Percentiles rank a stretch among this genome's conserved stretches.
phyloP scores from a whole-genome alignment of 1,140 invertebrate species.

The Gryllus bimaculatus region DNA sequence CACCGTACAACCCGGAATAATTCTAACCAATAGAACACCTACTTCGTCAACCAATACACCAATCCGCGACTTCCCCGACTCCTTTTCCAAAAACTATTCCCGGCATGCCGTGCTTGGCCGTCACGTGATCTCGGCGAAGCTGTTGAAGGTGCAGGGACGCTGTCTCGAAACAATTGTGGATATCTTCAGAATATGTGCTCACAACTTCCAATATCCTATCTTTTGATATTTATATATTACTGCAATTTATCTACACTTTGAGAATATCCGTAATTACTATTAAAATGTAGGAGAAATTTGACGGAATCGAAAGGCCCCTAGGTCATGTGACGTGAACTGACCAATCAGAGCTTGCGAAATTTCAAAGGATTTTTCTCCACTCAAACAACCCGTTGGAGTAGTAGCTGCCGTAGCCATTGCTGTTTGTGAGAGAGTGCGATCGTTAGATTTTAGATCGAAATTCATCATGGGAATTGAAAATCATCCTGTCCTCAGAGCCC shows the following conservation, averaged over 20 bases:
- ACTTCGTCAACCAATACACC: background rate
- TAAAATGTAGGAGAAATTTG: conserved; percentile 10
- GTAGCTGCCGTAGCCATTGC: conserved; percentile 40
- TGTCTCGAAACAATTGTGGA: conserved; percentile 4
- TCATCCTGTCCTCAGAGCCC: conserved; percentile 27
- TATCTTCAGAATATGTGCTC: background rate
- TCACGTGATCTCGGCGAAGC: conserved; percentile 11
- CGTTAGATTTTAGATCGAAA: conserved; percentile 31
- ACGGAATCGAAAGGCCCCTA: conserved; percentile 6
- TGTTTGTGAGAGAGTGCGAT: conserved; percentile 36
- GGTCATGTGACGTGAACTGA: conserved; percentile 28
- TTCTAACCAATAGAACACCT: background rate
- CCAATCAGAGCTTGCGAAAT: conserved; percentile 28
- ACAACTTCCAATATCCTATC: background rate
- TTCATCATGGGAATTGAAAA: conserved; percentile 35
- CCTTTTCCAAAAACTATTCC: background rate
- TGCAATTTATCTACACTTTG: too few relatives aligned
- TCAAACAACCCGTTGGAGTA: conserved; percentile 28
- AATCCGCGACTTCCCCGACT: background rate
- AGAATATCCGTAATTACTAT: background rate
- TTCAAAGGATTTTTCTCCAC: conserved; percentile 31
- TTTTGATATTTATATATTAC: background rate
- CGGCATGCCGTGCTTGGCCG: background rate
- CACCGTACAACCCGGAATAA: background rate
- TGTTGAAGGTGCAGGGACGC: conserved; percentile 9